Conservation (phyloP, 2,113 vertebrate species). For the Nyctereutes procyonoides region DNA sequence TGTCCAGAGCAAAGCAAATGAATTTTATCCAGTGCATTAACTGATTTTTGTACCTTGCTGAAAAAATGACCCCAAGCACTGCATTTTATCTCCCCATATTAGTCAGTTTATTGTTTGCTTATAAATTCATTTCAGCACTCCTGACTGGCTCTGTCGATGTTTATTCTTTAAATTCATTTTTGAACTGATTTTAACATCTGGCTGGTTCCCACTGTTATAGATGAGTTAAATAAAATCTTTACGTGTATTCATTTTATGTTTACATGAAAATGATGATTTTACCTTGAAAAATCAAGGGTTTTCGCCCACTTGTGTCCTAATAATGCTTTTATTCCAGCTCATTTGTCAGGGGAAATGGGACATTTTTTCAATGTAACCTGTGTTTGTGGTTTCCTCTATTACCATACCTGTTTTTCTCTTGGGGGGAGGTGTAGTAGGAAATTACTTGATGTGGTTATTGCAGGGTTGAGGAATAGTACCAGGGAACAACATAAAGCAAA, state of each 20-base stretch:
- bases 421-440: neutral
- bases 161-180: neutral
- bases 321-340: neutral
- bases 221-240: constrained; percentile 10
- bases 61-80: neutral
- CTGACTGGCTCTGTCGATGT: neutral
- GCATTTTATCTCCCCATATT: neutral
- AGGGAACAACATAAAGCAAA: neutral
- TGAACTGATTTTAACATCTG: neutral
- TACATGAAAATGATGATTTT: neutral
- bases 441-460: neutral
- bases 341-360: neutral
- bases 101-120: neutral
- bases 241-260: neutral
- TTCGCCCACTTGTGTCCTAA: neutral
- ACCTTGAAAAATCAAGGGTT: neutral
- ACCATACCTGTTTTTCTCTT: neutral
- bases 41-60: neutral
- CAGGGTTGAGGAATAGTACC: neutral
- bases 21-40: neutral
- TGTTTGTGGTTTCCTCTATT: neutral
- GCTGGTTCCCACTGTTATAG: neutral
- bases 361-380: neutral
- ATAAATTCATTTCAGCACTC: neutral
- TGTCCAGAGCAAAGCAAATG: neutral